Conservation (phyloP, 2,113 vertebrate genomes). For the Neogale vison region DNA sequence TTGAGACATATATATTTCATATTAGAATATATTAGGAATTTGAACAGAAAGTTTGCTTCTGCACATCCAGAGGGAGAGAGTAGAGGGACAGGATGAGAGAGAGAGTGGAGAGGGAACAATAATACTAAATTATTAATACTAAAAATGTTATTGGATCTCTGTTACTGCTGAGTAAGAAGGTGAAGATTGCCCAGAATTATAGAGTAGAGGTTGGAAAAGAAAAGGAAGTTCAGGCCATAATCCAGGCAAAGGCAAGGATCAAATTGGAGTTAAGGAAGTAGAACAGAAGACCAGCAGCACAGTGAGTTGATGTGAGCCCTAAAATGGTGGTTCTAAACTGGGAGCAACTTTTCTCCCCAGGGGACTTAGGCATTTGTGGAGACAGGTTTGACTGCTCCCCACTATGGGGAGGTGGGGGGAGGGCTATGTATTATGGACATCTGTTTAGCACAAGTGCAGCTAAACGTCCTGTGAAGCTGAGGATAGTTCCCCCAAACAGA, state of each 20-base stretch:
- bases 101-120: not conserved
- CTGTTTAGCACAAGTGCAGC: not conserved
- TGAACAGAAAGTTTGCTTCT: not conserved
- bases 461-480: not conserved
- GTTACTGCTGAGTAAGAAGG: not conserved
- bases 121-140: not conserved
- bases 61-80: too few relatives aligned
- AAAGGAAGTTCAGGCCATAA: not conserved
- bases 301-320: not conserved
- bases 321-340: fast-evolving
- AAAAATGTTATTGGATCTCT: not conserved
- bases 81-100: not conserved
- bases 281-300: not conserved
- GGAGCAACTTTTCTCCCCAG: not conserved
- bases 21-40: not conserved
- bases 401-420: not conserved
- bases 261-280: not conserved
- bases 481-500: not conserved
- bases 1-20: not conserved
- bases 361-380: not conserved
- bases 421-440: not conserved
- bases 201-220: not conserved
- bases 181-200: not conserved
- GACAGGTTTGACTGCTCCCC: not conserved
- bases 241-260: not conserved